Base-by-base conservation (phyloP, 2,888 invertebrate genomes). In the Dasypolia templi region DNA sequence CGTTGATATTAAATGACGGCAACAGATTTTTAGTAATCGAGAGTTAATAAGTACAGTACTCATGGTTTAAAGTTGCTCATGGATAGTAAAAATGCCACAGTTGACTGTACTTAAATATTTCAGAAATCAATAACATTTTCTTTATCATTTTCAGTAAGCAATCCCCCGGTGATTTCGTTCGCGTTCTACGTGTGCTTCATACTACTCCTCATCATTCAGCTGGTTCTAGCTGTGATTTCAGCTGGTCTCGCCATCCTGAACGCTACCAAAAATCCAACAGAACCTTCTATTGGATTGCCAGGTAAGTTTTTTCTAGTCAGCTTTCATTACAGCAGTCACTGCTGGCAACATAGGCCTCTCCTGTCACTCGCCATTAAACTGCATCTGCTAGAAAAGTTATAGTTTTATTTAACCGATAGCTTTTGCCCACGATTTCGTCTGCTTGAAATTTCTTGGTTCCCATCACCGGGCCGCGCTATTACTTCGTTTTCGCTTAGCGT, bases 191-290 rank as follows among this genome's bases (percentile, higher is more conserved):
- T 94, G 17, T 85, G 91, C 19, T 80, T 93, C 0, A 77, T 95
- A 5, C 42, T 91, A 1, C 46, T 95, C 0, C 68, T 96, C 49
- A 91, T 94, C 77, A 72, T 95, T 9, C 93, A 94, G 65, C 86
- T 96, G 4, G 71, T 88, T 0, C 86, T 90, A 9, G 92, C 92
- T 0, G 78, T 92, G 0, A 75, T 88, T 0, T 88, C 94, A 0
- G 93, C 95, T 0, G 89, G 85, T 0, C 84, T 96, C 7, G 93
- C 95, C n/a, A 92, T 96, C 68, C 84, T 94, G 42, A 96, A 96
- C 70, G 95, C 95, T 0, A 93, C 93, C 0, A 95, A 88, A 77
- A 96, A 95, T 82, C 96, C 96, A 0, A 95, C 95, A 2, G 96
- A 96, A 86, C 94, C 96, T 0, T 76, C 93, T 0, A 93, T 95